Percentiles rank a stretch among this genome's conserved stretches.
phyloP scores from a whole-genome alignment of 2,797 vertebrate species.

The Muscicapa comitata region DNA sequence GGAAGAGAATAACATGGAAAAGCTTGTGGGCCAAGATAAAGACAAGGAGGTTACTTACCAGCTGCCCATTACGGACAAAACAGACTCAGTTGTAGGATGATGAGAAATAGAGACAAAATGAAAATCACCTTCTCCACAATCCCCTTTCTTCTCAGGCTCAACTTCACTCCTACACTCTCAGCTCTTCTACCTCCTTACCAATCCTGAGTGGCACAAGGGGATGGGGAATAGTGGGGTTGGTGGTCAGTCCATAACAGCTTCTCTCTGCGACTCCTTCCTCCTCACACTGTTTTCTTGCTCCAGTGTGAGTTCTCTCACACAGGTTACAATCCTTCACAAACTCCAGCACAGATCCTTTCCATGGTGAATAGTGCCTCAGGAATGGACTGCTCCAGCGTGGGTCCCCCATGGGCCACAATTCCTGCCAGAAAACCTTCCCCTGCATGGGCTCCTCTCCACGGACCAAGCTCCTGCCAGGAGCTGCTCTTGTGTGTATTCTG shows the following conservation, averaged over 20 bases:
- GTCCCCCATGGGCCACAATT: fast-evolving
- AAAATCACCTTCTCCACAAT: neutral
- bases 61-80: neutral
- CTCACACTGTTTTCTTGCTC: neutral
- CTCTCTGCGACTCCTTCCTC: neutral
- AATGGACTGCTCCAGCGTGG: neutral
- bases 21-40: neutral
- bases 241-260: neutral
- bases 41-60: neutral
- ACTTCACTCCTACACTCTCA: neutral
- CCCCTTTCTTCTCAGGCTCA: neutral
- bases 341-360: neutral
- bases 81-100: neutral
- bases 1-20: neutral
- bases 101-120: neutral
- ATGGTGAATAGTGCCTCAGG: neutral
- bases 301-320: neutral
- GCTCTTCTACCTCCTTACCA: neutral
- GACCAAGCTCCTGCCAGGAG: neutral
- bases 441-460: neutral
- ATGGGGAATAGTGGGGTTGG: neutral
- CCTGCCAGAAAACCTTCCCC: neutral
- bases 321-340: neutral
- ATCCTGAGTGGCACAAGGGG: fast-evolving
- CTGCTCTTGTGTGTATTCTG: neutral